Conservation (phyloP, 2,113 vertebrate genomes). For the Cephalopterus ornatus region DNA sequence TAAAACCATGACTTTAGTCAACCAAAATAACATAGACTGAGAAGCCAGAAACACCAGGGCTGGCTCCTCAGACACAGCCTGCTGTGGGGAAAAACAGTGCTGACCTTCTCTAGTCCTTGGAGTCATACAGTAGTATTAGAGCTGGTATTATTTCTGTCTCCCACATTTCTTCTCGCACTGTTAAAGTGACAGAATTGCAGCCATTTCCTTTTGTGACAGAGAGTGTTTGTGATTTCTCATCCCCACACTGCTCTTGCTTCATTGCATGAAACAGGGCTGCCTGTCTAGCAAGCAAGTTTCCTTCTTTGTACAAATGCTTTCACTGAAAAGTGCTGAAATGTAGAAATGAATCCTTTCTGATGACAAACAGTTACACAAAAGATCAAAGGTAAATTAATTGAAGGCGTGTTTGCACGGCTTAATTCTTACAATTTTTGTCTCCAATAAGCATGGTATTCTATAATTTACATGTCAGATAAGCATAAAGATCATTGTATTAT, state of each 20-base stretch:
- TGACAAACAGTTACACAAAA: not conserved
- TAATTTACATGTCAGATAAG: not conserved
- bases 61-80: not conserved
- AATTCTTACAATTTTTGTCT: not conserved
- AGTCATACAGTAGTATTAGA: not conserved
- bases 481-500: not conserved
- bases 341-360: not conserved
- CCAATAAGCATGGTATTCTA: not conserved
- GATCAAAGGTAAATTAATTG: not conserved
- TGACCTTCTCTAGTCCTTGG: not conserved
- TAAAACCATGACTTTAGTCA: not conserved
- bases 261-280: accelerated
- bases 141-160: not conserved
- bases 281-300: accelerated
- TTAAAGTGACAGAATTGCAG: not conserved
- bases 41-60: not conserved
- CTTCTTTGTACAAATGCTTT: not conserved
- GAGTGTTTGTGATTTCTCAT: not conserved
- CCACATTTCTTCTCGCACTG: not conserved
- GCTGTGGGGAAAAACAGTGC: not conserved
- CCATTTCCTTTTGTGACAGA: not conserved
- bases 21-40: not conserved
- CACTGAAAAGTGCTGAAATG: not conserved
- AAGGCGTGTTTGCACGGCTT: not conserved
- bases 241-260: not conserved